Evolutionary conservation across 2,797 vertebrate species (phyloP).

Genomic region (Neostethus bicornis): DNA sequence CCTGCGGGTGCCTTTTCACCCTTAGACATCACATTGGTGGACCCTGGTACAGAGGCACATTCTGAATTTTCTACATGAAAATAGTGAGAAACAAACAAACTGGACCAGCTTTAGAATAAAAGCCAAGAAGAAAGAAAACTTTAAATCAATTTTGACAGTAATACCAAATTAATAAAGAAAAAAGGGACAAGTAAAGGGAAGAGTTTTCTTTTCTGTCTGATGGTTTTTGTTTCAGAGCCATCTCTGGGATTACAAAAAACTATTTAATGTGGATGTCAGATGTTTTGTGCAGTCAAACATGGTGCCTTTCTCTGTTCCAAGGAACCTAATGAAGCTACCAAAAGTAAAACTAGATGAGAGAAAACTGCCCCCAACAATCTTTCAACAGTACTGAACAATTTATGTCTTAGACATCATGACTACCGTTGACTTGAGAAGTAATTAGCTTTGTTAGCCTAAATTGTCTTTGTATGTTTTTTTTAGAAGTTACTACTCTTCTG

Average conservation of each 20-base stretch:
- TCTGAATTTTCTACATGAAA: slow-evolving; percentile 41
- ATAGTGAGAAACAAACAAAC: slow-evolving; percentile 49
- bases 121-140: slow-evolving; percentile 30
- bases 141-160: slow-evolving; percentile 45
- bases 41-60: slow-evolving; percentile 49
- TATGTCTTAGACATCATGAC: slow-evolving; percentile 8
- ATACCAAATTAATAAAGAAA: slow-evolving; percentile 19
- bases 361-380: slow-evolving; percentile 4
- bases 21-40: too few relatives aligned
- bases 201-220: slow-evolving; percentile 17
- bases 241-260: slow-evolving; percentile 33
- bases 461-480: neutral
- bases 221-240: slow-evolving; percentile 35
- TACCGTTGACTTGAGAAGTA: slow-evolving; percentile 28
- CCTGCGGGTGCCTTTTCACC: too few relatives aligned
- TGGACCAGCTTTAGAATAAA: slow-evolving; percentile 36
- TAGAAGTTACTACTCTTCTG: neutral
- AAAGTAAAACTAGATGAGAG: slow-evolving; percentile 14
- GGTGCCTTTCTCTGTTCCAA: slow-evolving; percentile 3
- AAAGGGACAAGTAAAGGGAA: slow-evolving; percentile 18
- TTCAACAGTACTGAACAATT: slow-evolving; percentile 3
- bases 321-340: neutral
- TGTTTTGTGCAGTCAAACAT: slow-evolving; percentile 11
- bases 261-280: slow-evolving; percentile 21
- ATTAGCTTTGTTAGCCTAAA: too few relatives aligned